Percentiles rank a stretch among this genome's conserved stretches.
phyloP scores from a whole-genome alignment of 2,888 invertebrate species.

The Lepidocyrtinus sp. region DNA sequence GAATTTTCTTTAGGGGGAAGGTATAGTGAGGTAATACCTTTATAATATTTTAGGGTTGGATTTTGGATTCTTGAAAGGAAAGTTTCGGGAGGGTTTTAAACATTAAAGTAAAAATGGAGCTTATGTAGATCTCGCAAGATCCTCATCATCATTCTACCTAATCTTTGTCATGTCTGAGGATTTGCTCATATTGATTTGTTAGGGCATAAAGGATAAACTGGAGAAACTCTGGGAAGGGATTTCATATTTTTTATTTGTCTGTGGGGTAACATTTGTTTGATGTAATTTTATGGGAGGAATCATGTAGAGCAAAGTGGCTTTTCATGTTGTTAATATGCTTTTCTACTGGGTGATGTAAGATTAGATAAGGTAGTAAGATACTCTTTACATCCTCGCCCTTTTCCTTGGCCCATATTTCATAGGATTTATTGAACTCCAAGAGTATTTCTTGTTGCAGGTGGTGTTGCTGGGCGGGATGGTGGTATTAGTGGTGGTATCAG shows the following conservation, averaged over 20 bases:
- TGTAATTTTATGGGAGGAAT: not conserved
- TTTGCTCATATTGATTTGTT: conserved; percentile 9
- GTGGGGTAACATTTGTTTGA: not conserved
- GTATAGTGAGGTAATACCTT: too few species aligned
- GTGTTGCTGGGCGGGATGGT: too few species aligned
- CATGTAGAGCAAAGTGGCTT: conserved; percentile 16
- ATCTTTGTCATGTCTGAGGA: not conserved
- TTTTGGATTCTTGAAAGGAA: too few species aligned
- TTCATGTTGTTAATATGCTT: conserved; percentile 12
- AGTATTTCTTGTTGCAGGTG: not conserved
- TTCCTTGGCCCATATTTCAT: too few species aligned
- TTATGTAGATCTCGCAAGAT: conserved; percentile 11
- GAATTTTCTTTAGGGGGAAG: too few species aligned
- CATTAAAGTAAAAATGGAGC: not conserved
- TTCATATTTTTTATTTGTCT: not conserved
- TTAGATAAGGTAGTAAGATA: too few species aligned
- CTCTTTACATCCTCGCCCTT: too few species aligned
- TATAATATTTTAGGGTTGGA: not conserved
- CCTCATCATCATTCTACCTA: conserved; percentile 11
- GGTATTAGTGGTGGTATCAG: too few species aligned
- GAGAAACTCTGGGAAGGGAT: not conserved
- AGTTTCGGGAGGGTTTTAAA: not conserved
- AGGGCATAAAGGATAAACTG: conserved; percentile 5
- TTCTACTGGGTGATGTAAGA: too few species aligned
- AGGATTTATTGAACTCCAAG: too few species aligned